These are phyloP conservation scores for Hippoglossus stenolepis DNA, from an alignment of 2,113 vertebrate genomes.

Conservation along the genomic window DNA sequence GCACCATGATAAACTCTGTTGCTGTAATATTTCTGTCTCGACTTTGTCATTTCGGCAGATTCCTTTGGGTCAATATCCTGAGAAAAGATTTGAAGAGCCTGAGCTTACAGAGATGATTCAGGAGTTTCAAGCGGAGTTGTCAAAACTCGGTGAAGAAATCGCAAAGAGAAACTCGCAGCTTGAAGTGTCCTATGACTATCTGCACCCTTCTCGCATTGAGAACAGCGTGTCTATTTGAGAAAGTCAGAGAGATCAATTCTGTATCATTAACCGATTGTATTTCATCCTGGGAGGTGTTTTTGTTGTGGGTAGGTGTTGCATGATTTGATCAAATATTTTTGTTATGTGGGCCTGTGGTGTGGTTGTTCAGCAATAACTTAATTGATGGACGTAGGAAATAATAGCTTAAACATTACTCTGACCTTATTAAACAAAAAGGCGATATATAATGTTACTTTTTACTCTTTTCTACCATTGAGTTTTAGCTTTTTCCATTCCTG, in stretches of 20 bases:
- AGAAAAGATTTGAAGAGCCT: constrained; percentile 60
- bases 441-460: neutral
- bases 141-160: constrained; percentile 48
- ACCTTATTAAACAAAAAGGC: too few relatives aligned
- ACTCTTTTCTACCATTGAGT: neutral
- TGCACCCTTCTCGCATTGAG: constrained; percentile 54
- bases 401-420: neutral
- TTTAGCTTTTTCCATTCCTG: too few relatives aligned
- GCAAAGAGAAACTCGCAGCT: constrained; percentile 52
- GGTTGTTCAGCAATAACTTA: neutral
- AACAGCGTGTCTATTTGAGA: constrained; percentile 60
- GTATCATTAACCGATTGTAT: too few relatives aligned
- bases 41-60: constrained; percentile 48
- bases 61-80: constrained; percentile 51
- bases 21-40: neutral
- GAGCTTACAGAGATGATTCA: constrained; percentile 39
- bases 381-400: neutral
- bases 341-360: neutral
- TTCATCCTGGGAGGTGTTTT: neutral
- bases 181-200: constrained; percentile 61
- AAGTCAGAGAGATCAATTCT: too few relatives aligned
- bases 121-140: constrained; percentile 60
- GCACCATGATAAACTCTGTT: neutral
- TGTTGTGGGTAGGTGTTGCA: neutral
- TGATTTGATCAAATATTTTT: neutral